Evolutionary conservation across 2,113 vertebrate genomes (phyloP).

Genomic region (Salminus brasiliensis): DNA sequence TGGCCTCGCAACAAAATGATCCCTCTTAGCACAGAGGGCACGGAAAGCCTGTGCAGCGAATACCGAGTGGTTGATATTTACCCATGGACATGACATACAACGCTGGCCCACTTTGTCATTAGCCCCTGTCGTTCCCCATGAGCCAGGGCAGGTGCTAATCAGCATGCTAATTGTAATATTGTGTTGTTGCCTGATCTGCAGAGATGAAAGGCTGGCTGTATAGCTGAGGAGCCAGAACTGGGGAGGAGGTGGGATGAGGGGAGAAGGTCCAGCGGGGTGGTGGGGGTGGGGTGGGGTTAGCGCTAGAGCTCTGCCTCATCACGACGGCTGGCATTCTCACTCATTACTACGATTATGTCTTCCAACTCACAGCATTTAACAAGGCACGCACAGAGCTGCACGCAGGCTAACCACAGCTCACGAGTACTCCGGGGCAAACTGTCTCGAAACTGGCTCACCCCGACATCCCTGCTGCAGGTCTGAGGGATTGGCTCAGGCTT

Average conservation of each 20-base stretch:
- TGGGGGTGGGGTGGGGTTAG: too few species aligned
- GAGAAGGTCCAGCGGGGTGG: slow-evolving; percentile 14
- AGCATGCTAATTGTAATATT: slow-evolving; percentile 58
- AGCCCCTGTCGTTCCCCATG: slow-evolving; percentile 46
- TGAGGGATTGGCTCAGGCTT: slow-evolving; percentile 38
- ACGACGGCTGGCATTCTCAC: slow-evolving; percentile 32
- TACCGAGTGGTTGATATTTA: slow-evolving; percentile 51
- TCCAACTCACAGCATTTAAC: slow-evolving; percentile 33
- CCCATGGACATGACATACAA: slow-evolving; percentile 46
- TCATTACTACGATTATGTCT: slow-evolving; percentile 57
- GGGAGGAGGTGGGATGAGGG: too few species aligned
- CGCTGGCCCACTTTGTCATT: slow-evolving; percentile 46
- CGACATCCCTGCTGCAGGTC: slow-evolving; percentile 31
- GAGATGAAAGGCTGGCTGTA: slow-evolving; percentile 49
- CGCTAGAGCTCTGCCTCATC: slow-evolving; percentile 12
- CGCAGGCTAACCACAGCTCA: neutral
- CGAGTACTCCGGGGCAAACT: neutral
- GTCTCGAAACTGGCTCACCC: slow-evolving; percentile 29
- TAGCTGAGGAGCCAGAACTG: slow-evolving; percentile 21
- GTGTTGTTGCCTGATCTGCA: slow-evolving; percentile 35
- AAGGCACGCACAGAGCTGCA: slow-evolving; percentile 6
- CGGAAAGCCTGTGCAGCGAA: slow-evolving; percentile 20
- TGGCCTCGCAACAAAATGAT: slow-evolving; percentile 21
- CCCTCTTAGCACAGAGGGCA: slow-evolving; percentile 34
- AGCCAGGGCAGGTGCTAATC: slow-evolving; percentile 57